These are phyloP conservation scores for Synergus gifuensis DNA, from an alignment of 2,888 invertebrate genomes.

Conservation along the genomic window DNA sequence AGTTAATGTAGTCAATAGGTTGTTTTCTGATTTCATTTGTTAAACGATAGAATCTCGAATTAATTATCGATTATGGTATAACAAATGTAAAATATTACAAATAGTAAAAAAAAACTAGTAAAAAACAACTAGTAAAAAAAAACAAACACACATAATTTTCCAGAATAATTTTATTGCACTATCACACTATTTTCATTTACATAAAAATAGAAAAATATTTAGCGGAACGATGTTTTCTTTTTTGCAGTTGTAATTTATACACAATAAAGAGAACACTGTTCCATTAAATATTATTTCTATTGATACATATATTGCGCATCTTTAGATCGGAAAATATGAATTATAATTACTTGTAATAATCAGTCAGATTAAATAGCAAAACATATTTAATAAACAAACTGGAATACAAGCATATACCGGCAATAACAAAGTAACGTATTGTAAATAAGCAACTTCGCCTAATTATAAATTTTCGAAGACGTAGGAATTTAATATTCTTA, in stretches of 20 bases:
- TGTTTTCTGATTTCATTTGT: background rate
- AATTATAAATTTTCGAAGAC: constrained; percentile 34
- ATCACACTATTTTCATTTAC: too few relatives aligned
- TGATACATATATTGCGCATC: too few relatives aligned
- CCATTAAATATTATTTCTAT: too few relatives aligned
- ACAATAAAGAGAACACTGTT: too few relatives aligned
- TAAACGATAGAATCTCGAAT: background rate
- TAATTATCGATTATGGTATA: background rate
- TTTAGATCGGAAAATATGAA: too few relatives aligned
- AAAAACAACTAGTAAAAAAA: too few relatives aligned
- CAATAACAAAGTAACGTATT: constrained; percentile 27
- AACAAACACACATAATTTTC: constrained; percentile 63
- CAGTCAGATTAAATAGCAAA: constrained; percentile 26
- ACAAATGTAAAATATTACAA: background rate
- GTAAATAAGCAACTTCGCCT: constrained; percentile 11
- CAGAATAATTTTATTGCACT: constrained; percentile 70
- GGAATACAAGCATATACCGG: constrained; percentile 21
- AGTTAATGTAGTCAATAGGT: background rate
- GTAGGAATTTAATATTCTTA: constrained; percentile 1
- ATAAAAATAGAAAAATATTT: too few relatives aligned
- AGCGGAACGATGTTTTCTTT: too few relatives aligned
- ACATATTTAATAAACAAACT: constrained; percentile 36
- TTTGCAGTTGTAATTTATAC: too few relatives aligned
- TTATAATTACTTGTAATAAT: background rate
- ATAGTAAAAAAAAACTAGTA: too few relatives aligned